These are phyloP conservation scores for Deilephila elpenor DNA, from an alignment of 2,888 invertebrate genomes.

Conservation along the genomic window DNA sequence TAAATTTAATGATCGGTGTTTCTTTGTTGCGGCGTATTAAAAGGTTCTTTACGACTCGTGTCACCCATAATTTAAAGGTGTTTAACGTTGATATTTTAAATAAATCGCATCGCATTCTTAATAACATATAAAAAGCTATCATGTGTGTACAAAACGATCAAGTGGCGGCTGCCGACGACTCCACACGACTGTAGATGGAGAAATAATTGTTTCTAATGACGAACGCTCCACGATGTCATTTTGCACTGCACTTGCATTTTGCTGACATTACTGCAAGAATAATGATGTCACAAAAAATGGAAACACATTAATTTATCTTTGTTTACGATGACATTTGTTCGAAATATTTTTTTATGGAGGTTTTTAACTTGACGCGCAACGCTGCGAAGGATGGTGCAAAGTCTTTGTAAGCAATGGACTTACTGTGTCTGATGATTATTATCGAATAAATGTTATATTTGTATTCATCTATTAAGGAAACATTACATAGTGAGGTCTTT, in stretches of 20 bases:
- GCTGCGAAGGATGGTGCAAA: no score
- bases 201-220: conserved; percentile 49
- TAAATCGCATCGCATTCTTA: conserved; percentile 31
- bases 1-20: conserved; percentile 40
- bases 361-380: not conserved
- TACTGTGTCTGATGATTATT: no score
- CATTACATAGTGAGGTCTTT: no score
- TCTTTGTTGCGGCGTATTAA: conserved; percentile 34
- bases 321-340: conserved; percentile 1
- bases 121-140: conserved; percentile 35
- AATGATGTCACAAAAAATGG: conserved; percentile 41
- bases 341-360: not conserved
- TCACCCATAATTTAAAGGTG: conserved; percentile 37
- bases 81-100: conserved; percentile 34
- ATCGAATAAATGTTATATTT: no score
- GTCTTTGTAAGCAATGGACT: no score
- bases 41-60: conserved; percentile 35
- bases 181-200: conserved; percentile 39
- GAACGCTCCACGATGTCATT: conserved; percentile 35
- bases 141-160: conserved; percentile 28
- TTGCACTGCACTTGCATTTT: conserved; percentile 40
- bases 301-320: conserved; percentile 34
- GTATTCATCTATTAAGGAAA: no score
- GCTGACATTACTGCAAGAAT: conserved; percentile 37
- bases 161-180: conserved; percentile 6